Evolutionary conservation across 2,888 invertebrate species (phyloP), one percentile per base, ranked within the genome.

Genomic region (Theodoxus fluviatilis): DNA sequence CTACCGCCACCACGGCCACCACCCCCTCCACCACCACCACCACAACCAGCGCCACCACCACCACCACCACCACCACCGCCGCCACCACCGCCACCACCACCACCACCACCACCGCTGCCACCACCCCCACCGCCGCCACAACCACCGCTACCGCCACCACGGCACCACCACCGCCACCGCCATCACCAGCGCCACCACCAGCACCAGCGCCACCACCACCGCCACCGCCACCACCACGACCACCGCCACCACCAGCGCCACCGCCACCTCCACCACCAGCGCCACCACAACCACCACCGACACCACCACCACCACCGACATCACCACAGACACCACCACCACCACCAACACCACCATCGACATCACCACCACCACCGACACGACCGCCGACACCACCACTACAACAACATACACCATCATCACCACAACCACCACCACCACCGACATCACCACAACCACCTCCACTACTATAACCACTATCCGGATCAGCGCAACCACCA

Each of bases 261-360:
- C 59, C 67, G 2, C 70, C 63, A 37, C 61, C 68, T 61, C 64
- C 63, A 31, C 63, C 52, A 7, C 28, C 52, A 28, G 4, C n/a
- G 38, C 12, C 9, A 4, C 12, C 7, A 18, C 61, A 43, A 22
- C 37, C 35, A 7, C 31, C 35, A 1, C 69, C 22, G 2, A 38
- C 31, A 9, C 12, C 22, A n/a, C 47, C 43, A 2, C 63, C 69
- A 31, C 59, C 47, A 25, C 47, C 25, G 1, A 12, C 25, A 33
- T 15, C 12, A 1, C 31, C 47, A 43, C 61, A 33, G 15, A n/a
- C 28, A 12, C 69, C 55, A 18, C 69, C 40, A 33, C 63, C 65
- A 7, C 64, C 40, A 7, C 64, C 52, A 3, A 52, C 65, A 25
- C 25, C n/a, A n/a, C n/a, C n/a, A n/a, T n/a, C n/a, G n/a, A n/a